Evolutionary conservation across 2,797 vertebrate genomes (phyloP).

Genomic region (Scomberomorus guttatus): DNA sequence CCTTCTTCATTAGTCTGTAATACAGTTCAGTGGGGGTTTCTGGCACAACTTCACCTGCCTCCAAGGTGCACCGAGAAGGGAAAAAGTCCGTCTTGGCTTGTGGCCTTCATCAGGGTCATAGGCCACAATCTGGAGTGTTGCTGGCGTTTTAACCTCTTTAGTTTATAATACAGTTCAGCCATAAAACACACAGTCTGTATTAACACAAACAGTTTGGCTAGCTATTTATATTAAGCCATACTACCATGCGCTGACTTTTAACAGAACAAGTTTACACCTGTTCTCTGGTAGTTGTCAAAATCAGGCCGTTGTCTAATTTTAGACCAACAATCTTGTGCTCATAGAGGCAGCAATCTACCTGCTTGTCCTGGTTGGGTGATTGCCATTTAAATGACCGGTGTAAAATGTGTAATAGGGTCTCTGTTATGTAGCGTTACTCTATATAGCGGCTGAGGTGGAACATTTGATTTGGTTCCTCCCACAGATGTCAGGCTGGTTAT

Average conservation of each 20-base stretch:
- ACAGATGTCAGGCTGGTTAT: conserved; percentile 4
- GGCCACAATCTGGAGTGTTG: too few species aligned
- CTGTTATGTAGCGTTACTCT: neutral
- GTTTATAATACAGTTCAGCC: too few species aligned
- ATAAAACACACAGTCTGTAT: too few species aligned
- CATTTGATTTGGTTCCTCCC: conserved; percentile 5
- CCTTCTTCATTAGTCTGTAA: too few species aligned
- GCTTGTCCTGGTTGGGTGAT: neutral
- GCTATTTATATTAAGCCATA: too few species aligned
- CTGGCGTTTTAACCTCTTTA: too few species aligned
- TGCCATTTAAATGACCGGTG: neutral
- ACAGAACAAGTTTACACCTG: neutral
- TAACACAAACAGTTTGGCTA: neutral
- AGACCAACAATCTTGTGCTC: neutral
- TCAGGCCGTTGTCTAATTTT: neutral
- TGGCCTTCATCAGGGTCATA: too few species aligned
- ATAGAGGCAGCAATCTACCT: neutral
- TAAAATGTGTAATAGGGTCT: neutral
- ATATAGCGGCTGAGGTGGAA: neutral
- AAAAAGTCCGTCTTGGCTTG: too few species aligned
- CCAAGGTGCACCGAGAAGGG: too few species aligned
- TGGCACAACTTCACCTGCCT: too few species aligned
- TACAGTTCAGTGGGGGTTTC: too few species aligned
- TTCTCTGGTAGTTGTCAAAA: neutral
- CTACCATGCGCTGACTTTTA: neutral